Percentiles rank a stretch among this genome's conserved stretches.
phyloP scores from a whole-genome alignment of 2,113 vertebrate species.

The Poeciliopsis retropinna region DNA sequence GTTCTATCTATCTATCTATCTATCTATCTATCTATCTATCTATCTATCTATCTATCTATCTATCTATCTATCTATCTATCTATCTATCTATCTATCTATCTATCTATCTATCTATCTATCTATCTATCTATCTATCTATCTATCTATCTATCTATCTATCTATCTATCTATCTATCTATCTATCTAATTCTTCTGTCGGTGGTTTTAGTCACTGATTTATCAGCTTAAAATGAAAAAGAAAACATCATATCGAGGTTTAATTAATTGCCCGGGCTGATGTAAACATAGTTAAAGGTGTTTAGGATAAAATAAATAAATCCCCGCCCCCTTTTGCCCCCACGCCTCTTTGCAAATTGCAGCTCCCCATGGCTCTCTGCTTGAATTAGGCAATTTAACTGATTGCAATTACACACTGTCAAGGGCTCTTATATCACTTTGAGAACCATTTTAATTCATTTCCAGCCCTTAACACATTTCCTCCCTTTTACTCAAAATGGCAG shows the following conservation, averaged over 20 bases:
- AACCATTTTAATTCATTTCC: slow-evolving; percentile 60
- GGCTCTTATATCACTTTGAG: slow-evolving; percentile 59
- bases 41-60: no score
- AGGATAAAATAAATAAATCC: slow-evolving; percentile 48
- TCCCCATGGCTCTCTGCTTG: slow-evolving; percentile 58
- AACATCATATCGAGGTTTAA: slow-evolving; percentile 31
- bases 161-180: no score
- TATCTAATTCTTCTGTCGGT: neutral
- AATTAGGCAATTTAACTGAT: slow-evolving; percentile 72
- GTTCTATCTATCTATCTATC: no score
- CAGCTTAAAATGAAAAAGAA: slow-evolving; percentile 24
- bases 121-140: no score
- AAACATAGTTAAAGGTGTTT: slow-evolving; percentile 59
- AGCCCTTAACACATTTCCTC: slow-evolving; percentile 30
- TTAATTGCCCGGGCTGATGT: slow-evolving; percentile 47
- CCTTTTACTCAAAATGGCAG: slow-evolving; percentile 48
- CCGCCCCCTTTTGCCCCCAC: neutral
- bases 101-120: no score
- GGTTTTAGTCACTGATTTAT: neutral
- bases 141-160: no score
- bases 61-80: no score
- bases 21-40: no score
- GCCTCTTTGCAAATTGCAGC: slow-evolving; percentile 27
- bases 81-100: no score
- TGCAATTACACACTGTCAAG: slow-evolving; percentile 72